phyloP scores from a whole-genome alignment of 2,113 vertebrate genomes.

The Bubo blakistoni region DNA sequence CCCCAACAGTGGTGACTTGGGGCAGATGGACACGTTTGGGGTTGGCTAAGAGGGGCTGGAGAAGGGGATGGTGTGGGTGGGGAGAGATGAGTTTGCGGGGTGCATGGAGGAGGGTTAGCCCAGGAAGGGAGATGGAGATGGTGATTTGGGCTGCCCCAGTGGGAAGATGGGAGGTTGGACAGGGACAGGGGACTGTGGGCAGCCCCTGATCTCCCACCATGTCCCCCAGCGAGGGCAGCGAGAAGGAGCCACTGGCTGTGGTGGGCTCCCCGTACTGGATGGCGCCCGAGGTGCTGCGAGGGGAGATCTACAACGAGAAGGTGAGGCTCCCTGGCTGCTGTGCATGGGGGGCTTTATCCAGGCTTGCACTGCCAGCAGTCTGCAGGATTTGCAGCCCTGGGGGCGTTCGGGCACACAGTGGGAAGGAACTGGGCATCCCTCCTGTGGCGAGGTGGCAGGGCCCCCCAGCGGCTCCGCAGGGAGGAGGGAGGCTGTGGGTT shows the following conservation, averaged over 20 bases:
- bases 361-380: accelerated
- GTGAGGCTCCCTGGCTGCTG: constrained; percentile 38
- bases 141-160: neutral
- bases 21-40: neutral
- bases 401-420: accelerated
- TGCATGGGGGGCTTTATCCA: accelerated
- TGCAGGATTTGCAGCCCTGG: neutral
- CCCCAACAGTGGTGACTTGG: too few relatives aligned
- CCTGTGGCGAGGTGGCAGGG: accelerated
- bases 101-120: neutral
- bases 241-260: constrained; percentile 86
- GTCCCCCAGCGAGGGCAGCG: constrained; percentile 75
- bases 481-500: neutral
- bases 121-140: neutral
- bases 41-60: neutral
- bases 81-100: neutral
- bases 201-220: neutral
- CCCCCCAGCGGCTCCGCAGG: accelerated
- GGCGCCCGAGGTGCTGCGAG: constrained; percentile 92
- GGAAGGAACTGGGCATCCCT: neutral
- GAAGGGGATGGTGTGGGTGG: neutral
- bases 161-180: neutral
- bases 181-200: too few relatives aligned
- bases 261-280: constrained; percentile 98
- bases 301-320: constrained; percentile 94